These are phyloP conservation scores for Melanotaenia trifasciata DNA, from an alignment of 2,797 vertebrate species.

Conservation along the genomic window DNA sequence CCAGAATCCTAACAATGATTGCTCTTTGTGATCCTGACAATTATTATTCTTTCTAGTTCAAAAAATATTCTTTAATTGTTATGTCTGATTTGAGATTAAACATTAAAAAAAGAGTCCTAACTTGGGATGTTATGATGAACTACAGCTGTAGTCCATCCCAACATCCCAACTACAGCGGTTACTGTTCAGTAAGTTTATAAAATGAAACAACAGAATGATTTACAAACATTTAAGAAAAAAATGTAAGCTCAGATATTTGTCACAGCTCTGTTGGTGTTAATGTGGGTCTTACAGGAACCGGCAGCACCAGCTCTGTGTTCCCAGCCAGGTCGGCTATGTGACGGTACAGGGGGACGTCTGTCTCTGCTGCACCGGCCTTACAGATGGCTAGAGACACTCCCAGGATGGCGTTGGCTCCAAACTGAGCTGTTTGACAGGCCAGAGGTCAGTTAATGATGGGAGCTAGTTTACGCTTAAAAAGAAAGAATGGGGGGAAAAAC, in stretches of 20 bases:
- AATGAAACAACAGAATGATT: neutral
- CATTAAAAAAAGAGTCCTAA: neutral
- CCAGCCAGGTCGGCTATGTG: slow-evolving; percentile 95
- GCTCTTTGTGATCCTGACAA: neutral
- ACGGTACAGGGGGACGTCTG: slow-evolving; percentile 90
- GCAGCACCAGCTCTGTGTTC: slow-evolving; percentile 93
- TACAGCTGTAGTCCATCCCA: too few relatives aligned
- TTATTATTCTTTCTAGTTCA: too few relatives aligned
- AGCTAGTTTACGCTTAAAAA: neutral
- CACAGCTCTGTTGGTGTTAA: neutral
- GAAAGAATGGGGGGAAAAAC: too few relatives aligned
- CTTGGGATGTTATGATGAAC: too few relatives aligned
- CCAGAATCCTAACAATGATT: neutral
- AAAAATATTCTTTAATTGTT: neutral
- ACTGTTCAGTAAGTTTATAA: neutral
- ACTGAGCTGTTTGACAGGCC: slow-evolving; percentile 85
- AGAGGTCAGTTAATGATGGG: neutral
- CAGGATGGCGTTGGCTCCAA: slow-evolving; percentile 94
- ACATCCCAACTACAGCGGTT: too few relatives aligned
- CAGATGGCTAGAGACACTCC: slow-evolving; percentile 93
- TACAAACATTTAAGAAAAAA: neutral
- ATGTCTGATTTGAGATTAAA: neutral
- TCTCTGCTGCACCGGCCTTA: slow-evolving; percentile 92
- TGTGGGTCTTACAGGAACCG: slow-evolving; percentile 89
- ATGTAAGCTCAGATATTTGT: neutral